Base-by-base conservation (phyloP, 2,113 vertebrate genomes). In the Nycticebus coucang region DNA sequence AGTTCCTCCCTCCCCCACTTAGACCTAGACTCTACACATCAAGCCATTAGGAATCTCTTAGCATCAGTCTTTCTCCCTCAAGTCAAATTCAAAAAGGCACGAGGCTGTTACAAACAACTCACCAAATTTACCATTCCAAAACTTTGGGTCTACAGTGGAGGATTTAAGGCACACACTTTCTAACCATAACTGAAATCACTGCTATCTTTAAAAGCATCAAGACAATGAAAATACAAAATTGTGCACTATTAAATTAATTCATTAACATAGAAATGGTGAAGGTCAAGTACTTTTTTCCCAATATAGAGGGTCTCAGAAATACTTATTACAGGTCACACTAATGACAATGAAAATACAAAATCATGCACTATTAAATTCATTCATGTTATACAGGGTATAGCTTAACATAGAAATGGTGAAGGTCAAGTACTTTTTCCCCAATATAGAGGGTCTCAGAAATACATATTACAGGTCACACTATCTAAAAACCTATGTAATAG, bases 141-240 rank as follows among this genome's bases (percentile, higher is more conserved):
- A 79, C 17, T 91, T 78, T 50, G 78, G 30, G 72, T 88, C 28
- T 66, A 81, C 45, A 71, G 3, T 33, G 45, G 41, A 95, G 45
- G 50, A 84, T 75, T 75, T 95, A 96, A 97, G 97, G 95, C 96
- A 96, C 75, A 90, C 35, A 50, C 6, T 79, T 93, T 78, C 50
- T 89, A 41, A 96, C 33, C 22, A 94, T n/a, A 90, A 87, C 59
- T 59, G 59, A 96, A 92, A 30, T 55, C 69, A 71, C 0, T 35
- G 4, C 33, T 77, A 79, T 24, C 6, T 91, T 79, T 78, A 53
- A 92, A 93, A 93, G 69, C 17, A 91, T 69, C 11, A 94, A 19
- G 74, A 68, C 71, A 45, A 95, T 33, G 14, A 87, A 93, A 96
- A 91, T 59, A 82, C 41, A 96, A 92, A 79, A 89, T 7, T 50